Conservation (phyloP, 2,888 invertebrate genomes). For the Torymus auratus region DNA sequence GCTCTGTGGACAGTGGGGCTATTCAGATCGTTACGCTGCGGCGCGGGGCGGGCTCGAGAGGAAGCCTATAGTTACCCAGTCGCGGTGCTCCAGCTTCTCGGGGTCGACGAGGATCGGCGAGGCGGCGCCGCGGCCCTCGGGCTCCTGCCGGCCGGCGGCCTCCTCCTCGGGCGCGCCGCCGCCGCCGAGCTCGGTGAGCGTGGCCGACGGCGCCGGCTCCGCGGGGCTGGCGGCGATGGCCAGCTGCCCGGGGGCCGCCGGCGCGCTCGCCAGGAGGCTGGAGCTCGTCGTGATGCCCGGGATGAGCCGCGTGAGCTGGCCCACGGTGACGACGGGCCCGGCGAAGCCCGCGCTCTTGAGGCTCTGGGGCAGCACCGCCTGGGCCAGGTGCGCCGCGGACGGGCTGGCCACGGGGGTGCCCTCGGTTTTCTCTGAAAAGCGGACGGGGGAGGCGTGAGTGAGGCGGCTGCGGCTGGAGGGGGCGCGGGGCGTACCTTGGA, state of each 20-base stretch:
- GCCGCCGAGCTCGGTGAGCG: constrained; percentile 3
- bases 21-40: too few relatives aligned
- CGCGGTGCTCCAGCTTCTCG: constrained; percentile 68
- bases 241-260: not conserved
- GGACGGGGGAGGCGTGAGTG: not conserved
- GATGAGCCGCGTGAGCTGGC: constrained; percentile 80
- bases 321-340: constrained; percentile 79
- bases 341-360: constrained; percentile 77
- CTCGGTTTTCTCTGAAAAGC: constrained; percentile 49
- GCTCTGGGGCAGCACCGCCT: constrained; percentile 85
- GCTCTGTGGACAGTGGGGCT: constrained; percentile 68
- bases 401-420: constrained; percentile 82
- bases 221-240: not conserved
- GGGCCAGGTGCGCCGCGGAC: constrained; percentile 83
- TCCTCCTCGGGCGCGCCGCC: not conserved
- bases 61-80: constrained; percentile 54
- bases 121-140: constrained; percentile 70
- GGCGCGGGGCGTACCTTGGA: constrained; percentile 79
- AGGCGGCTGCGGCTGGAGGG: not conserved
- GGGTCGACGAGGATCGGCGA: constrained; percentile 73
- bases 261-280: constrained; percentile 49
- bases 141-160: constrained; percentile 68
- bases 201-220: not conserved
- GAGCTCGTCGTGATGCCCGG: constrained; percentile 76
- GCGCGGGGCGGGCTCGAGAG: too few relatives aligned